Evolutionary conservation across 2,888 invertebrate genomes (phyloP), one percentile per base, ranked within the genome.

Genomic region (Morpho helenor): DNA sequence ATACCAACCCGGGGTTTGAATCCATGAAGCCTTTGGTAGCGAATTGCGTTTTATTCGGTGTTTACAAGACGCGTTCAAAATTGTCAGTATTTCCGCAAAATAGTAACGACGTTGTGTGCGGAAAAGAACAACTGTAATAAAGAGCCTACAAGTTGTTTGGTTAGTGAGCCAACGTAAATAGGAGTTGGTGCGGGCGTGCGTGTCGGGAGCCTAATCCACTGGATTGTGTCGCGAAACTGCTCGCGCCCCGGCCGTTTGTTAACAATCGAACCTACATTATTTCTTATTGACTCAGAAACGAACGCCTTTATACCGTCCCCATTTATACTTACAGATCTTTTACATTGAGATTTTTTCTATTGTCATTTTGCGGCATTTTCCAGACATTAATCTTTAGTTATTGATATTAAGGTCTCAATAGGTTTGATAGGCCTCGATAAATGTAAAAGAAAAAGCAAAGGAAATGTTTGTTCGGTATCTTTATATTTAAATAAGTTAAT

Each of bases 101-200:
- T 77, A 74, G 75, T 82, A 82, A 86, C 82, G 81, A 80, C 77
- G 73, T 80, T 76, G 79, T 83, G 84, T 85, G 75, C 80, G 82
- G 80, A 83, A 86, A 84, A 82, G 82, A 87, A 90, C 88, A 90
- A 87, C 82, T 87, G 88, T 87, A 87, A 86, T 87, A 88, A 87
- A 88, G 83, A 82, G 87, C 85, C 86, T 87, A 87, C 87, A 87
- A 88, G 88, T 87, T 87, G 87, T 87, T 87, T 83, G 82, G 82
- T 82, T 82, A 79, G 83, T 77, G 80, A 79, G 78, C 81, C 77
- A 78, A 84, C 82, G 84, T 84, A 87, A 87, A 87, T 82, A 87
- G 79, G 76, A 80, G 80, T 80, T 76, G 75, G 71, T 65, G 64
- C 66, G 67, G 69, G 73, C 73, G 86, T 77, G 86, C 89, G 90